Evolutionary conservation across 2,113 vertebrate genomes (phyloP).

Genomic region (Poicephalus meyeri): DNA sequence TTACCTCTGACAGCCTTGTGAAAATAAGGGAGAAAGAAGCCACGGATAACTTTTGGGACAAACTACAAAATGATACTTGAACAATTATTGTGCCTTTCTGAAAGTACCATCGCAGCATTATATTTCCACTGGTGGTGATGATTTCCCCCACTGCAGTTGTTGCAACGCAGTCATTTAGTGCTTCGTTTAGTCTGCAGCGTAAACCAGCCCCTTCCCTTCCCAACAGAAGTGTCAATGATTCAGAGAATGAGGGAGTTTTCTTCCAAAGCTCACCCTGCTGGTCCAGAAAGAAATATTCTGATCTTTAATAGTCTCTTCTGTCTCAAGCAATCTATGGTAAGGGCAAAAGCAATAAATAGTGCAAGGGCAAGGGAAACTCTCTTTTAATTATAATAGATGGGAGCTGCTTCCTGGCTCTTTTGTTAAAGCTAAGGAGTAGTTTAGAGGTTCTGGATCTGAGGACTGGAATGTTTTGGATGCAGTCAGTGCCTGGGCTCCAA

Average conservation of each 20-base stretch:
- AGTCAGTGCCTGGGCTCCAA: not conserved
- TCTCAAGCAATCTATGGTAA: not conserved
- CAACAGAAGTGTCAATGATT: not conserved
- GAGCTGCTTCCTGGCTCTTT: not conserved
- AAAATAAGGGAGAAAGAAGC: not conserved
- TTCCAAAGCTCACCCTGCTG: not conserved
- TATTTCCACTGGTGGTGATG: not conserved
- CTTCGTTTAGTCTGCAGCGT: not conserved
- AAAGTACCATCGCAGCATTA: not conserved
- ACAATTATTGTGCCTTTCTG: not conserved
- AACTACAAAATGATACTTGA: not conserved
- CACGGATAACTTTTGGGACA: not conserved
- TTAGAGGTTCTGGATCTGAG: not conserved
- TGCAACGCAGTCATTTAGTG: not conserved
- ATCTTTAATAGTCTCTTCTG: not conserved
- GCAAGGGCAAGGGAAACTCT: not conserved
- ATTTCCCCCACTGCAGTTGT: constrained; percentile 12
- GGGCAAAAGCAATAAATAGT: constrained; percentile 24
- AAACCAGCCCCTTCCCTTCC: not conserved
- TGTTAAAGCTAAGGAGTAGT: not conserved
- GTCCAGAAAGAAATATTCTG: not conserved
- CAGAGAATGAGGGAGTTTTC: not conserved
- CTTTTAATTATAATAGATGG: not conserved
- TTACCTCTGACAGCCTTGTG: not conserved
- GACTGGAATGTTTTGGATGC: not conserved